Evolutionary conservation across 2,113 vertebrate genomes (phyloP).

Genomic region (Labeo rohita): DNA sequence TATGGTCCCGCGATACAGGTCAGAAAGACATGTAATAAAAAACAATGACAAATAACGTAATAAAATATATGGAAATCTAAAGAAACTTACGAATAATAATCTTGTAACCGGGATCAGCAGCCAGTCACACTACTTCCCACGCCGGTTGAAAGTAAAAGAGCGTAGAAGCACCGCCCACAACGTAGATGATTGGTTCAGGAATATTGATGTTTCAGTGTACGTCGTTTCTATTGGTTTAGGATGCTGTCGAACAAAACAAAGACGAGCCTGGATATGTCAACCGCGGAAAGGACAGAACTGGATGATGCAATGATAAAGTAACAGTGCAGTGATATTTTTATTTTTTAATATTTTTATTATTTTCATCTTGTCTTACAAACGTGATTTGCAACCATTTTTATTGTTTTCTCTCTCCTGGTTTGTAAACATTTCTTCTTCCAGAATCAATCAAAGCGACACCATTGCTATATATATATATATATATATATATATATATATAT

Average conservation of each 20-base stretch:
- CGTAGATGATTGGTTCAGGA: conserved; percentile 57
- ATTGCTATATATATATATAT: neutral
- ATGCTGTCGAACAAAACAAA: conserved; percentile 58
- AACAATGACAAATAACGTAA: neutral
- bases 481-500: neutral
- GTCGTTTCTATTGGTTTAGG: conserved; percentile 61
- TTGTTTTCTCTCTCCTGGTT: neutral
- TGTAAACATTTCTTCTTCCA: neutral
- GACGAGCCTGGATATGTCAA: conserved; percentile 47
- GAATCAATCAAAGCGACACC: neutral
- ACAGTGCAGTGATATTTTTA: conserved; percentile 41
- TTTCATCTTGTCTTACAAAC: neutral
- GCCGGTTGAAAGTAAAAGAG: conserved; percentile 59
- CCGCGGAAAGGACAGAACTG: conserved; percentile 41
- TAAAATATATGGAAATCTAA: neutral
- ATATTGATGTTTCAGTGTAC: fast-evolving
- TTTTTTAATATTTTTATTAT: neutral
- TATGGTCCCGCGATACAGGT: neutral
- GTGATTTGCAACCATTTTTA: neutral
- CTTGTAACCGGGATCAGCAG: conserved; percentile 35
- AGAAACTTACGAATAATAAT: conserved; percentile 68
- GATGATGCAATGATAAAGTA: conserved; percentile 78
- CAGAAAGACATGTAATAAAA: neutral
- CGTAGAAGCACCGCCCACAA: conserved; percentile 43
- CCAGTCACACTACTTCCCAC: conserved; percentile 59